phyloP scores from a whole-genome alignment of 1,140 invertebrate species.

The Caenorhabditis elegans region DNA sequence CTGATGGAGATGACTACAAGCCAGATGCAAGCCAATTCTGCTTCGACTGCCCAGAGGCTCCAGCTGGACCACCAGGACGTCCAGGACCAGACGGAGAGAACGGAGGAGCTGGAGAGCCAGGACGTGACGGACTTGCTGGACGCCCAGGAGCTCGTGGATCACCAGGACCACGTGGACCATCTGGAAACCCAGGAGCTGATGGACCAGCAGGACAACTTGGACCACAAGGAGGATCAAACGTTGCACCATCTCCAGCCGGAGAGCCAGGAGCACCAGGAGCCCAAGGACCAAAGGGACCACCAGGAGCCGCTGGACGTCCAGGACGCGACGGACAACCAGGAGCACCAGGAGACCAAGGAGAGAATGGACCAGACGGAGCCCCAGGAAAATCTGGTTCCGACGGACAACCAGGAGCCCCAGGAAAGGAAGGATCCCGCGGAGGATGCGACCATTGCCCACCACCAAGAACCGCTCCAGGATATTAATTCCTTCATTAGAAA shows the following conservation, averaged over 20 bases:
- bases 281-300: constrained; percentile 41
- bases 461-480: constrained; percentile 47
- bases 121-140: constrained; percentile 35
- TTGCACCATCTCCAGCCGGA: constrained; percentile 25
- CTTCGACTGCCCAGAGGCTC: constrained; percentile 48
- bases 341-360: constrained; percentile 30
- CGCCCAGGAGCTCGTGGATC: constrained; percentile 41
- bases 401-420: constrained; percentile 42
- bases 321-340: constrained; percentile 40
- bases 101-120: constrained; percentile 44
- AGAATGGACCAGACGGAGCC: constrained; percentile 41
- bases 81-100: constrained; percentile 46
- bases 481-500: background rate
- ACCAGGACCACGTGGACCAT: constrained; percentile 41
- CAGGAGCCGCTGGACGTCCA: constrained; percentile 35
- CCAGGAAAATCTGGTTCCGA: constrained; percentile 43
- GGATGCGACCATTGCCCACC: constrained; percentile 48
- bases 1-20: constrained; percentile 14
- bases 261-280: constrained; percentile 38
- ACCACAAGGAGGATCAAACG: constrained; percentile 35
- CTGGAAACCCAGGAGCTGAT: constrained; percentile 30
- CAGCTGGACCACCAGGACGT: constrained; percentile 44
- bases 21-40: constrained; percentile 40
- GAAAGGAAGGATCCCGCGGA: constrained; percentile 27
- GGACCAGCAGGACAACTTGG: constrained; percentile 28